Base-by-base conservation (phyloP, 2,797 vertebrate genomes). In the Peromyscus attwateri region DNA sequence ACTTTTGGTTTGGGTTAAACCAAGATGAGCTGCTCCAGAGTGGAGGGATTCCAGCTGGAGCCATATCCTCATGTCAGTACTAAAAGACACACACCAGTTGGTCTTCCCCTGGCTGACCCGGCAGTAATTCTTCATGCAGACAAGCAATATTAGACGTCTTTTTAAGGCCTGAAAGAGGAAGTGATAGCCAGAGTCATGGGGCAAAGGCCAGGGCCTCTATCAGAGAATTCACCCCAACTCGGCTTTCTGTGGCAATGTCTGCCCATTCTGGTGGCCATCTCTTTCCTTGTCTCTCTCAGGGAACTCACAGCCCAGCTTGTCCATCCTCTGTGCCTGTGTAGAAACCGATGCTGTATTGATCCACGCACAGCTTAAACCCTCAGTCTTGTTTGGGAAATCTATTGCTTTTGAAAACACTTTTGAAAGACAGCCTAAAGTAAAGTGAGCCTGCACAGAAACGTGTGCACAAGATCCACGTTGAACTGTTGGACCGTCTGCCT, bases 51-150 rank as follows among this genome's bases (percentile, higher is more conserved):
- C 57, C 97, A 98, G 98, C 98, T 97, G 97, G 89, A 82, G 71
- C 0, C 43, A 5, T 84, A 64, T 89, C 96, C 98, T 96, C 95
- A 91, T 88, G 77, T 97, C 66, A 4, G 40, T 25, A 75, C 84
- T 97, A 96, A 66, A 92, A 97, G 46, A 71, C 70, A 95, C 81
- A 89, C 96, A 94, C 98, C 97, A 97, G 97, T 97, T 97, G 98
- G 97, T 94, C 97, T 98, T 95, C 97, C 97, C 98, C 98, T 93
- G 96, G 89, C 96, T 96, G 97, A 97, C 97, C 95, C 94, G 96
- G 97, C 98, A 97, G 66, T 96, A 97, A 96, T 97, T 97, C 97
- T 97, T 92, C 82, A 77, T 6, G 16, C 73, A 92, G 84, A 91
- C 64, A 70, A 92, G 70, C 31, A 37, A 7, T 14, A 23, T 19